Evolutionary conservation across 2,888 invertebrate genomes (phyloP).

Genomic region (Podotricha telesiphe): DNA sequence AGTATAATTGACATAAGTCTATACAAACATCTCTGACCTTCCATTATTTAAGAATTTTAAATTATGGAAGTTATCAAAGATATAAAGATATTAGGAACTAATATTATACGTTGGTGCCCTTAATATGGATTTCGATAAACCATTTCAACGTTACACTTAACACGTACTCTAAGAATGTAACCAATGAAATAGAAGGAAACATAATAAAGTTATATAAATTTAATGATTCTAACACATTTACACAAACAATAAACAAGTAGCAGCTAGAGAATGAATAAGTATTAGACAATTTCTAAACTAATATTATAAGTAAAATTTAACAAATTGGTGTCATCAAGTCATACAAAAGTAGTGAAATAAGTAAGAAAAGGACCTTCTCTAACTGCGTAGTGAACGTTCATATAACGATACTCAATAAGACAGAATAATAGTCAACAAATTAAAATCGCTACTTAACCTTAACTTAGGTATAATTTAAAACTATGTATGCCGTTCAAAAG

Average conservation of each 20-base stretch:
- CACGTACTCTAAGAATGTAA: neutral
- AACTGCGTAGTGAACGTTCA: neutral
- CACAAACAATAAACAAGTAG: constrained; percentile 11
- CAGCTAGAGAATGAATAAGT: constrained; percentile 12
- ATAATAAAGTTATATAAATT: constrained; percentile 24
- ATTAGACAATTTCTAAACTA: constrained; percentile 1
- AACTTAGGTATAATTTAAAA: constrained; percentile 21
- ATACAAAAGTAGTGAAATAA: neutral
- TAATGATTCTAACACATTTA: constrained; percentile 22
- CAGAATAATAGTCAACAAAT: constrained; percentile 9
- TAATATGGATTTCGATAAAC: neutral
- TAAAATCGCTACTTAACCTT: constrained; percentile 19
- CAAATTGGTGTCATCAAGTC: neutral
- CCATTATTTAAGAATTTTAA: constrained; percentile 17
- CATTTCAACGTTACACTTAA: neutral
- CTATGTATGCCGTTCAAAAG: constrained; percentile 15
- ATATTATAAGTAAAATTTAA: constrained; percentile 1
- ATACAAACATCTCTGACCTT: neutral
- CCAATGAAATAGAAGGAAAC: constrained; percentile 22
- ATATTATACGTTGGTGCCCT: constrained; percentile 2
- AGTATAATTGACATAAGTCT: constrained; percentile 20
- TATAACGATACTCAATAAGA: neutral
- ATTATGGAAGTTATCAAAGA: constrained; percentile 8
- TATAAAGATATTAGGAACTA: constrained; percentile 2
- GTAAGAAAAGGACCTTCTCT: neutral